A percentile compares a stretch with the other conserved stretches of the same genome.
These are phyloP conservation scores for Laupala kohalensis DNA, from an alignment of 1,140 invertebrate genomes.

Conservation along the genomic window DNA sequence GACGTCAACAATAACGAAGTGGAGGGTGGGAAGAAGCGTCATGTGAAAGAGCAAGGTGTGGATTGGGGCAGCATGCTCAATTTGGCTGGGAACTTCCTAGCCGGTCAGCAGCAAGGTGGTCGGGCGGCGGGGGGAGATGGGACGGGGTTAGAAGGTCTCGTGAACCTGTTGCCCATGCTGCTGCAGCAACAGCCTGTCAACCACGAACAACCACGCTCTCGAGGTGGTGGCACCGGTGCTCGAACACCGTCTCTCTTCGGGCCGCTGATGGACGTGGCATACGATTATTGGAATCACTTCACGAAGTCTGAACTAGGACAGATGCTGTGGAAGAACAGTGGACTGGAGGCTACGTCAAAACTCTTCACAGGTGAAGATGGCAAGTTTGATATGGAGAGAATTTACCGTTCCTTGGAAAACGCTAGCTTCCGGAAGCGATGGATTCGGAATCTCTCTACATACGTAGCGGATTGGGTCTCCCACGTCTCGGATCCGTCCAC, in stretches of 20 bases:
- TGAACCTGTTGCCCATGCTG: slow-evolving; percentile 7
- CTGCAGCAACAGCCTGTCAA: background rate
- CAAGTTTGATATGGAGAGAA: slow-evolving; percentile 50
- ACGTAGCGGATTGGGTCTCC: slow-evolving; percentile 57
- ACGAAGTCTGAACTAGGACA: slow-evolving; percentile 61
- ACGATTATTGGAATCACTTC: slow-evolving; percentile 65
- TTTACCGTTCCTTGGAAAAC: slow-evolving; percentile 64
- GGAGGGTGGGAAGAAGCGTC: background rate
- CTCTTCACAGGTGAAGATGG: slow-evolving; percentile 47
- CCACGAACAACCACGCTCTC: background rate
- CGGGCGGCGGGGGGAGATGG: background rate
- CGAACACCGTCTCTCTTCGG: slow-evolving; percentile 25
- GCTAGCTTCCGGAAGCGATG: slow-evolving; percentile 58
- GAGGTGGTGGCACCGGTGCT: background rate
- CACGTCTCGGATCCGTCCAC: slow-evolving; percentile 59
- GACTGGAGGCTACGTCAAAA: slow-evolving; percentile 46
- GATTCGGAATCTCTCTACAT: slow-evolving; percentile 58
- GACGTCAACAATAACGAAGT: background rate
- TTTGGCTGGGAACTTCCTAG: slow-evolving; percentile 6
- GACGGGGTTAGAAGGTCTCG: background rate
- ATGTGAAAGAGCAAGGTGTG: background rate
- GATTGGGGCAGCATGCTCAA: slow-evolving; percentile 7
- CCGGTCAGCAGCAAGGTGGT: background rate
- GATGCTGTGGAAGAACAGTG: slow-evolving; percentile 55
- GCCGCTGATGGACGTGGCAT: slow-evolving; percentile 55